Conservation (phyloP, 2,797 vertebrate genomes). For the Esox lucius region DNA sequence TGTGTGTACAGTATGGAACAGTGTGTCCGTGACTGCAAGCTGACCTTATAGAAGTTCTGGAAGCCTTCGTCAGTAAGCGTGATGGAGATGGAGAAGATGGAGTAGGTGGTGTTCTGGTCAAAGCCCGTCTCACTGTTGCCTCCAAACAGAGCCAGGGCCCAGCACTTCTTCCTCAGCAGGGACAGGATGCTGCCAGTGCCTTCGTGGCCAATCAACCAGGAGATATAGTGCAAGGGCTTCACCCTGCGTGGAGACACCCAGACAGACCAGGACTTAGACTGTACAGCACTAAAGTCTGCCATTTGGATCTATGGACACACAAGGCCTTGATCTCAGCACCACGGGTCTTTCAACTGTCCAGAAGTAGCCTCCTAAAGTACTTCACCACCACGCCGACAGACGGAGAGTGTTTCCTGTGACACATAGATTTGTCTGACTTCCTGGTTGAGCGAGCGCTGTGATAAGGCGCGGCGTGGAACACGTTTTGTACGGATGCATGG, state of each 20-base stretch:
- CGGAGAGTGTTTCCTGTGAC: no score
- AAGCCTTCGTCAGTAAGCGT: slow-evolving; percentile 91
- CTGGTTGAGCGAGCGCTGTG: no score
- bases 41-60: slow-evolving; percentile 90
- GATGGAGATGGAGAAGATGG: slow-evolving; percentile 93
- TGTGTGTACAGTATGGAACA: neutral
- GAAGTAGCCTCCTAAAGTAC: no score
- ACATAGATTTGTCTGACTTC: no score
- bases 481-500: no score
- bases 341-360: neutral
- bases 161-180: slow-evolving; percentile 91
- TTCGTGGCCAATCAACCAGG: slow-evolving; percentile 95
- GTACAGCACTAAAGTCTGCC: neutral
- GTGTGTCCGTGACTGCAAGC: neutral
- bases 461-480: no score
- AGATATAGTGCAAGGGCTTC: slow-evolving; percentile 95
- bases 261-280: neutral
- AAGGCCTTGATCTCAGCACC: neutral
- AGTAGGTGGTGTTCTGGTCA: slow-evolving; percentile 94
- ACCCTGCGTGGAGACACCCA: slow-evolving; percentile 72
- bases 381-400: no score
- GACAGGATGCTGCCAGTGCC: slow-evolving; percentile 93
- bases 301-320: no score
- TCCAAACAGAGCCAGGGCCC: slow-evolving; percentile 92
- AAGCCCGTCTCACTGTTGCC: slow-evolving; percentile 94